phyloP scores from a whole-genome alignment of 2,888 invertebrate species.

The Iselma pallidipennis region DNA sequence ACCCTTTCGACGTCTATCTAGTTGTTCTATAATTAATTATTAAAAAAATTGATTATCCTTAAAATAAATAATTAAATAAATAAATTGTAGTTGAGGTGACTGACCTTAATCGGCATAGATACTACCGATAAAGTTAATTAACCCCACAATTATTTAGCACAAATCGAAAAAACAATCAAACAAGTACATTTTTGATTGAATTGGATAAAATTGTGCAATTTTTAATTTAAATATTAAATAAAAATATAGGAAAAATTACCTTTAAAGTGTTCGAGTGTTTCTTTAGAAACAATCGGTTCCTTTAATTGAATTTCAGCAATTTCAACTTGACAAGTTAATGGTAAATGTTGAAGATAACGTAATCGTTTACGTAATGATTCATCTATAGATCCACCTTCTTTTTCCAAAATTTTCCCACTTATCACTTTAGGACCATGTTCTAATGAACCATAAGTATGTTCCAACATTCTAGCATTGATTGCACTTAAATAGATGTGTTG shows the following conservation, averaged over 20 bases:
- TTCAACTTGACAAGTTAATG: slow-evolving; percentile 87
- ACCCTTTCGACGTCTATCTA: slow-evolving; percentile 68
- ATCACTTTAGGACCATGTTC: slow-evolving; percentile 76
- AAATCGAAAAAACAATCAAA: slow-evolving; percentile 5
- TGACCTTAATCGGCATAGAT: slow-evolving; percentile 44
- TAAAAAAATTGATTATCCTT: neutral
- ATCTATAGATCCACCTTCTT: slow-evolving; percentile 83
- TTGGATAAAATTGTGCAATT: slow-evolving; percentile 6
- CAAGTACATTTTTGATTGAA: neutral
- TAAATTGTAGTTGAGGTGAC: slow-evolving; percentile 50
- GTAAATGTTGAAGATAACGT: slow-evolving; percentile 83
- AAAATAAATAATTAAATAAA: neutral
- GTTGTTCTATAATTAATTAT: slow-evolving; percentile 64
- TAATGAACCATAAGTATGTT: slow-evolving; percentile 81
- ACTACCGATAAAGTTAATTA: slow-evolving; percentile 48
- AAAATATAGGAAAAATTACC: slow-evolving; percentile 57
- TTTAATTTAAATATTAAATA: neutral
- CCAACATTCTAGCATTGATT: slow-evolving; percentile 87
- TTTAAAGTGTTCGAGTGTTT: slow-evolving; percentile 70
- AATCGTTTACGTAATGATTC: slow-evolving; percentile 77
- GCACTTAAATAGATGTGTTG: slow-evolving; percentile 92
- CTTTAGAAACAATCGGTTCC: slow-evolving; percentile 70
- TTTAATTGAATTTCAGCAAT: slow-evolving; percentile 84
- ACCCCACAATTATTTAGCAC: slow-evolving; percentile 48
- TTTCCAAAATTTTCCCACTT: slow-evolving; percentile 80